Evolutionary conservation across 2,113 vertebrate genomes (phyloP).

Genomic region (Acrocephalus arundinaceus): DNA sequence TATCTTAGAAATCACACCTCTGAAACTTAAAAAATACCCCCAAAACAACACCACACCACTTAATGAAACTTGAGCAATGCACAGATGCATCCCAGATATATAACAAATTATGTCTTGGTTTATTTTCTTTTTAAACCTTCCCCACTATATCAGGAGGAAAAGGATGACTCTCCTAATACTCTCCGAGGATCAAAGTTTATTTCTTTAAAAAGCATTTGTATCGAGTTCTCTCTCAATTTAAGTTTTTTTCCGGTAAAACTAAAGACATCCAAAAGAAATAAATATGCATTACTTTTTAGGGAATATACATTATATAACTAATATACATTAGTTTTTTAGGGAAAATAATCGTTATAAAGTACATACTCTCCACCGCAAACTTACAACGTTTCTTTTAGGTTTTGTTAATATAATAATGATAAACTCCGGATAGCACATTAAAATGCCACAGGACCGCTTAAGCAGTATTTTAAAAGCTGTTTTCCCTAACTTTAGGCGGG

Average conservation of each 20-base stretch:
- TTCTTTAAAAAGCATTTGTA: neutral
- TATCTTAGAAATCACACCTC: neutral
- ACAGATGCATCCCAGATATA: neutral
- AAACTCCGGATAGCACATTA: neutral
- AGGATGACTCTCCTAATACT: neutral
- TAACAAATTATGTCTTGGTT: accelerated
- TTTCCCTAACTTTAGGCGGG: neutral
- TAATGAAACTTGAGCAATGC: neutral
- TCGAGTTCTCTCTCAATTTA: neutral
- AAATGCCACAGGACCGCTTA: neutral
- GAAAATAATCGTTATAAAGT: neutral
- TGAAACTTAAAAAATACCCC: neutral
- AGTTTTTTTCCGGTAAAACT: neutral
- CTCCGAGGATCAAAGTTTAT: neutral
- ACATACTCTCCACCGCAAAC: neutral
- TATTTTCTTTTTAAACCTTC: neutral
- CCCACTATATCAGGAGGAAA: neutral
- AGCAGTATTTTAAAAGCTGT: neutral
- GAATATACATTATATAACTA: no score
- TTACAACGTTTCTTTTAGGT: accelerated
- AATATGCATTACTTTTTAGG: no score
- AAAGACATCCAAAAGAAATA: neutral
- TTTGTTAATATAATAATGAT: neutral
- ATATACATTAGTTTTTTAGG: neutral
- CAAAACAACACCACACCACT: neutral